A percentile compares a stretch with the other conserved stretches of the same genome.
Evolutionary conservation across 2,113 vertebrate species (phyloP).

Genomic region (Pelvicachromis taeniatus): DNA sequence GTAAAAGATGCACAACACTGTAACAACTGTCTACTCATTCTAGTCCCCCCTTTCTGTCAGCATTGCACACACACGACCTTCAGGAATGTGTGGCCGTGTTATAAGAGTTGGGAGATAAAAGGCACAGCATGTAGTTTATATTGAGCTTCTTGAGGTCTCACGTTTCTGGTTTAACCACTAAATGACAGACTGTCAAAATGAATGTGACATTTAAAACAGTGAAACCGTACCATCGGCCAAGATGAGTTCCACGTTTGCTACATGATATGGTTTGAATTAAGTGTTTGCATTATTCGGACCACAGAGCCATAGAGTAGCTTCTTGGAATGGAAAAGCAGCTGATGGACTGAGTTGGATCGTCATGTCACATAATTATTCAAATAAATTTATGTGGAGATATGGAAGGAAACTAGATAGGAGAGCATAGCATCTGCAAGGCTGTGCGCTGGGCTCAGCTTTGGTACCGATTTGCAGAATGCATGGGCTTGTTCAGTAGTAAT

Average conservation of each 20-base stretch:
- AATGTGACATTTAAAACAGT: neutral
- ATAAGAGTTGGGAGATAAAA: neutral
- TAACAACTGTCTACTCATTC: constrained; percentile 7
- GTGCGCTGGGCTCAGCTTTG: neutral
- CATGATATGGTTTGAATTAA: neutral
- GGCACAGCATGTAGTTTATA: neutral
- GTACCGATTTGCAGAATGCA: neutral
- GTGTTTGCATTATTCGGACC: neutral
- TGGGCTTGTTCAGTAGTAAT: neutral
- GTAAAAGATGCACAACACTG: constrained; percentile 15
- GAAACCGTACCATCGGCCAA: neutral
- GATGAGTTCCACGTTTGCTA: neutral
- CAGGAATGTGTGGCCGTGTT: neutral
- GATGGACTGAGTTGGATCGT: neutral
- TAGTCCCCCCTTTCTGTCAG: neutral
- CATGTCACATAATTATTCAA: neutral
- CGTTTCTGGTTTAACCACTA: neutral
- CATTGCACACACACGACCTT: neutral
- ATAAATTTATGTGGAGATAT: neutral
- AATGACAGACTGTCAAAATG: neutral
- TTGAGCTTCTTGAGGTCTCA: neutral
- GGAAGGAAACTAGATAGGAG: neutral
- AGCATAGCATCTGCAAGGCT: neutral
- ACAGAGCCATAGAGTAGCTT: neutral
- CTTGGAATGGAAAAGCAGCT: neutral